A percentile compares a stretch with the other conserved stretches of the same genome.
Evolutionary conservation across 2,888 invertebrate species (phyloP).

Genomic region (Erpobdella octoculata): DNA sequence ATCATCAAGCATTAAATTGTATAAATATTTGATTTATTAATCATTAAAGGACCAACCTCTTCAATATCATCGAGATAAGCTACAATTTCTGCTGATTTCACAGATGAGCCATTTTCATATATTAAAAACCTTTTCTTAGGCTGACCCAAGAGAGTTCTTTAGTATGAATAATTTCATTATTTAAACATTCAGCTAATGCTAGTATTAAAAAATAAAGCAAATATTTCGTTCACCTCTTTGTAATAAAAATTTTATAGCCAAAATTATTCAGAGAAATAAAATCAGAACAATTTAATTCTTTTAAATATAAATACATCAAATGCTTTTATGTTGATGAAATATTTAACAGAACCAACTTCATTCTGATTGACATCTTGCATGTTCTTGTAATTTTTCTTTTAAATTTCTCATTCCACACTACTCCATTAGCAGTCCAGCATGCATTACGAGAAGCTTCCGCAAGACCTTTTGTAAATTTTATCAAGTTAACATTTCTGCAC

Average conservation of each 20-base stretch:
- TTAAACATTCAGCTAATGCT: background rate
- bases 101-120: constrained; percentile 47
- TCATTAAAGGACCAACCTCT: background rate
- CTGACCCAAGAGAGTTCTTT: constrained; percentile 43
- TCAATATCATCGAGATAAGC: constrained; percentile 40
- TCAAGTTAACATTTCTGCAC: background rate
- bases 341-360: background rate
- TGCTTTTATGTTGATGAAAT: background rate
- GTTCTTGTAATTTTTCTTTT: background rate
- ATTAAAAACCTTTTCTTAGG: constrained; percentile 47
- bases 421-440: background rate
- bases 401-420: background rate
- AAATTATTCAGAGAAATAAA: background rate
- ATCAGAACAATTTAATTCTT: background rate
- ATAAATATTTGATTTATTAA: background rate
- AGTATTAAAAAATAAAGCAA: background rate
- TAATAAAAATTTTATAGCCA: background rate
- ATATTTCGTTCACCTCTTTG: background rate
- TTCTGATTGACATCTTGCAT: background rate
- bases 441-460: background rate
- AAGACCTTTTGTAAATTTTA: too few relatives aligned
- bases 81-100: constrained; percentile 48
- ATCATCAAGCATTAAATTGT: too few relatives aligned
- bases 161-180: background rate
- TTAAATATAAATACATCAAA: too few relatives aligned